Evolutionary conservation across 2,888 invertebrate species (phyloP), one percentile per base, ranked within the genome.

Genomic region (Leptopterna dolabrata): DNA sequence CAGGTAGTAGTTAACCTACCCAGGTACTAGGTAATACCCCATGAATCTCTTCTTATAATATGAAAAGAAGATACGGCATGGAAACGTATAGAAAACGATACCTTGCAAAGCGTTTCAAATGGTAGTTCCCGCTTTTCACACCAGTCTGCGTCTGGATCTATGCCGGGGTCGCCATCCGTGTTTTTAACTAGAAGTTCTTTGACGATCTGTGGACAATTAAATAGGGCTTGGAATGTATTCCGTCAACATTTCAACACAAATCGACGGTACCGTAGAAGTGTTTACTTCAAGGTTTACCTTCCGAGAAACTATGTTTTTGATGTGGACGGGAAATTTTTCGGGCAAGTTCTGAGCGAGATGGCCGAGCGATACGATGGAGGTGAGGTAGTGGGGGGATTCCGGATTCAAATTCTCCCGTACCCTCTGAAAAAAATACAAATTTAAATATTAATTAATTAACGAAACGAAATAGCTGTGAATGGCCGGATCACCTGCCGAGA

Each of bases 261-360:
- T n/a, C n/a, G n/a, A n/a, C n/a, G n/a, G n/a, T n/a, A n/a, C n/a
- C n/a, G n/a, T n/a, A n/a, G n/a, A n/a, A n/a, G n/a, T n/a, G n/a
- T n/a, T n/a, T n/a, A n/a, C n/a, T n/a, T n/a, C n/a, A n/a, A n/a
- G n/a, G n/a, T n/a, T n/a, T 91, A 95, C 95, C 93, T 97, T 96
- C 91, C 98, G 95, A 3, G 98, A 97, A 83, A 99, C 97, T 91
- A 98, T 97, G 91, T 97, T 97, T 93, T 98, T 98, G 90, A 98
- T 97, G 92, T 96, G 96, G 89, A 96, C 95, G 86, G 96, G 95
- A 93, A 98, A 98, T 91, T 95, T 95, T 90, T 96, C 96, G 0
- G 98, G 98, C 92, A 98, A 94, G 92, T 97, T 96, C 92, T 95
- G 96, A 0, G 98, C 98, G 90, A 99, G 96, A 92, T 99, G 99